phyloP scores from a whole-genome alignment of 2,797 vertebrate genomes.

The Hydrolagus colliei region DNA sequence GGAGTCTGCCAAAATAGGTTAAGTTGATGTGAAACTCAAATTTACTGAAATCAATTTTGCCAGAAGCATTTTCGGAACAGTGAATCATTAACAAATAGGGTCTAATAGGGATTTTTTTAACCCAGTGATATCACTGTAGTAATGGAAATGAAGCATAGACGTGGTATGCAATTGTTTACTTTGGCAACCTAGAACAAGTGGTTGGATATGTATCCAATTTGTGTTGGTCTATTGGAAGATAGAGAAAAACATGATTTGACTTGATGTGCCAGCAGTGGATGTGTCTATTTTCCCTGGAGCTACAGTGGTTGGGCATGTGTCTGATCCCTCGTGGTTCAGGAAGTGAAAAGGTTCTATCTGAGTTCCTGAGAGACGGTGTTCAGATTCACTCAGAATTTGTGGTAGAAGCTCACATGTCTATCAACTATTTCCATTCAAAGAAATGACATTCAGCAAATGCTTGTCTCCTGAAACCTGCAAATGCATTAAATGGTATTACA shows the following conservation, averaged over 20 bases:
- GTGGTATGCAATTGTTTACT: not conserved
- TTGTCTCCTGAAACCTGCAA: no score
- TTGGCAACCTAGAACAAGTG: not conserved
- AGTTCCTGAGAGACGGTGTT: not conserved
- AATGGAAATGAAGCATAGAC: not conserved
- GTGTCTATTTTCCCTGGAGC: constrained; percentile 1
- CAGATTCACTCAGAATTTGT: no score
- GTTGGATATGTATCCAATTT: not conserved
- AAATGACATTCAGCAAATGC: no score
- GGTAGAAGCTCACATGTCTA: no score
- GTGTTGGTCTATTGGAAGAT: not conserved
- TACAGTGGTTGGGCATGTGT: not conserved
- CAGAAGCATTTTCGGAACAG: not conserved
- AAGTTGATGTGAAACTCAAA: not conserved
- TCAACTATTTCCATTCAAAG: no score
- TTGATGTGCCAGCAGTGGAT: constrained; percentile 8
- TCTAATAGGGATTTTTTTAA: not conserved
- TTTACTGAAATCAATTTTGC: not conserved
- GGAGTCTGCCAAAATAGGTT: not conserved
- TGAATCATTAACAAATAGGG: not conserved
- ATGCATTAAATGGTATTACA: no score
- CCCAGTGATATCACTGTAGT: not conserved
- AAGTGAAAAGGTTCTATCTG: not conserved
- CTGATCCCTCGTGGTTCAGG: not conserved
- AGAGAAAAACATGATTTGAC: not conserved